Evolutionary conservation across 1,140 invertebrate species (phyloP), one percentile per base, ranked within the genome.

Genomic region (Steinernema feltiae): DNA sequence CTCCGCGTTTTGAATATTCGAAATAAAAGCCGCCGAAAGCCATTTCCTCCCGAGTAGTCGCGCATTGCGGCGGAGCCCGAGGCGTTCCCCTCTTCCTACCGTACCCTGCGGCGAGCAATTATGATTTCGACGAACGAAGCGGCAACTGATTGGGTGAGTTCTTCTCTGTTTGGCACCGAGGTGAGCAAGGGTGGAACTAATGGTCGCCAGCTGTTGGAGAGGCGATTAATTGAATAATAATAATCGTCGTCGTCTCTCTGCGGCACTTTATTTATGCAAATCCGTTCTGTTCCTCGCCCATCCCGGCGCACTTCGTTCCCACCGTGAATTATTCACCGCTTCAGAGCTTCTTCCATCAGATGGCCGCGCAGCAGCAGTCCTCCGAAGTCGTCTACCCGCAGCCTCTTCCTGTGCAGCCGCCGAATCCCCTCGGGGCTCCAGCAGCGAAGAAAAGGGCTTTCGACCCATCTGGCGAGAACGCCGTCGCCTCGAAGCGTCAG

Each of bases 281-380:
- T 63, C 53, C 53, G 53, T 27, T 27, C 12, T 15, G 3, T 63
- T 21, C 3, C 15, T 63, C 24, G 3, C 24, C 53, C 24, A 7
- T 63, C 24, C 7, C 35, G 35, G 35, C 35, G 18, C 35, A 7
- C 18, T 41, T 18, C 18, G 35, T 18, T 41, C 35, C 35, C 7
- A 41, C n/a, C 35, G 35, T 41, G 35, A 41, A 41, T 41, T 41
- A 41, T 41, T 41, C 35, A 41, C 35, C 35, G 35, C 53, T 63
- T 27, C 53, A 63, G 53, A 63, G 53, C 53, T 63, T 63, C 53
- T 63, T 63, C 53, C 53, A 15, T 3, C 53, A 63, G 24, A 63
- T 63, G 53, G 24, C 35, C 7, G 35, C 35, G 35, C 35, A 41
- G 35, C n/a, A n/a, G n/a, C 35, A 63, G 3, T 3, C 53, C 53